phyloP scores from a whole-genome alignment of 2,888 invertebrate species.

The Melieria omissa region DNA sequence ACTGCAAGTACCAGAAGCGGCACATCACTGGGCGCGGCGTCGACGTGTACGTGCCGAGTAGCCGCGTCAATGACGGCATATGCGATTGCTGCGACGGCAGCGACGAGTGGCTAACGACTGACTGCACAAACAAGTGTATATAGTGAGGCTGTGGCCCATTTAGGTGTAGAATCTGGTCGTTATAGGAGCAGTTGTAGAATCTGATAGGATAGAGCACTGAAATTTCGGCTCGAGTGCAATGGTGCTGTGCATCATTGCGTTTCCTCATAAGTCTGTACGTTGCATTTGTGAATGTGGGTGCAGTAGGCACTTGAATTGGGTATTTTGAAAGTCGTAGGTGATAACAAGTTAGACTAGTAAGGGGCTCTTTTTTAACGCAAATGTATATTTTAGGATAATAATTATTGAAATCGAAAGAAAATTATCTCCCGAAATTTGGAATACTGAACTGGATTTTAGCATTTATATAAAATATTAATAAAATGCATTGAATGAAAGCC shows the following conservation, averaged over 20 bases:
- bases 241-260: slow-evolving; percentile 27
- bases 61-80: slow-evolving; percentile 90
- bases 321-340: background rate
- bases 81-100: slow-evolving; percentile 96
- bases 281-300: slow-evolving; percentile 11
- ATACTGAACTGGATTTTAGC: no score
- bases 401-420: background rate
- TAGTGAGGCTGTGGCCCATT: slow-evolving; percentile 42
- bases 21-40: slow-evolving; percentile 64
- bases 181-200: background rate
- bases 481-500: no score
- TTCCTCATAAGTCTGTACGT: slow-evolving; percentile 15
- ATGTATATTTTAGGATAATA: slow-evolving; percentile 10
- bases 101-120: slow-evolving; percentile 76
- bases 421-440: background rate
- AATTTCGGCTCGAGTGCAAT: slow-evolving; percentile 12
- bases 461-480: no score
- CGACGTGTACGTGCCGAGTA: slow-evolving; percentile 74
- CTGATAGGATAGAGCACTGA: background rate
- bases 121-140: slow-evolving; percentile 58
- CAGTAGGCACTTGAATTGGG: background rate
- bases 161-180: background rate
- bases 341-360: background rate
- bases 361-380: slow-evolving; percentile 1
- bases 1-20: slow-evolving; percentile 72